Percentiles rank a stretch among this genome's conserved stretches.
Conservation (phyloP, 2,113 vertebrate species). For the Ptilorrhoa leucosticta region DNA sequence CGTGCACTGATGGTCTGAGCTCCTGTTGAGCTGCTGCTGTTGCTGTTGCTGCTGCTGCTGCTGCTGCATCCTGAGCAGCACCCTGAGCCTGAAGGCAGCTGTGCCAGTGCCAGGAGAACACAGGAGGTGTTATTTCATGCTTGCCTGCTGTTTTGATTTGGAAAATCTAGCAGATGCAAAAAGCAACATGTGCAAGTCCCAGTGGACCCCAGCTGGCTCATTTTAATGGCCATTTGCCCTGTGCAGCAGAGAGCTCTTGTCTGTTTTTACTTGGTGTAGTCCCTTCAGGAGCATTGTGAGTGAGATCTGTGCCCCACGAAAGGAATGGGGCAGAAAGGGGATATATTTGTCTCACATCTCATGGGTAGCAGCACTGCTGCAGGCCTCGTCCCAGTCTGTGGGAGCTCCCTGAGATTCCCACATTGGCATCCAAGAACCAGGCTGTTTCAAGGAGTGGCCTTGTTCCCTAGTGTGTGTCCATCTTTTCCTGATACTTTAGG, state of each 20-base stretch:
- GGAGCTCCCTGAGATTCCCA: background rate
- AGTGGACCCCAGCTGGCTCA: background rate
- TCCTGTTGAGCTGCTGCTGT: background rate
- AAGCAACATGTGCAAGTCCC: background rate
- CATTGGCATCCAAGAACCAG: rapidly evolving
- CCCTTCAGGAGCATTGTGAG: rapidly evolving
- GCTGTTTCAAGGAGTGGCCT: rapidly evolving
- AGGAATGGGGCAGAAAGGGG: rapidly evolving
- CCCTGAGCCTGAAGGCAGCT: rapidly evolving
- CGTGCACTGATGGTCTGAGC: background rate
- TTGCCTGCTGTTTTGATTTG: background rate
- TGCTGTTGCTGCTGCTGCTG: background rate
- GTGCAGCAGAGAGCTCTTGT: too few relatives aligned
- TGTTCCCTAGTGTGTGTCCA: background rate
- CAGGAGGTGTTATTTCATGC: rapidly evolving
- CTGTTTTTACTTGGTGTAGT: background rate
- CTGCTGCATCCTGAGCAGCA: background rate
- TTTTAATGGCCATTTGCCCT: background rate
- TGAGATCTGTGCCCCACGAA: background rate
- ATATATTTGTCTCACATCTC: rapidly evolving
- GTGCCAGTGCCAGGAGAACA: background rate
- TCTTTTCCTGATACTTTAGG: background rate
- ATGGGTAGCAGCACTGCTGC: rapidly evolving
- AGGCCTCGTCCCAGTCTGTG: background rate
- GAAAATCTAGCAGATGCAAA: background rate